Base-by-base conservation (phyloP, 30 jellyfish, hydroid and myxozoan genomes). In the Aurelia sp. region DNA sequence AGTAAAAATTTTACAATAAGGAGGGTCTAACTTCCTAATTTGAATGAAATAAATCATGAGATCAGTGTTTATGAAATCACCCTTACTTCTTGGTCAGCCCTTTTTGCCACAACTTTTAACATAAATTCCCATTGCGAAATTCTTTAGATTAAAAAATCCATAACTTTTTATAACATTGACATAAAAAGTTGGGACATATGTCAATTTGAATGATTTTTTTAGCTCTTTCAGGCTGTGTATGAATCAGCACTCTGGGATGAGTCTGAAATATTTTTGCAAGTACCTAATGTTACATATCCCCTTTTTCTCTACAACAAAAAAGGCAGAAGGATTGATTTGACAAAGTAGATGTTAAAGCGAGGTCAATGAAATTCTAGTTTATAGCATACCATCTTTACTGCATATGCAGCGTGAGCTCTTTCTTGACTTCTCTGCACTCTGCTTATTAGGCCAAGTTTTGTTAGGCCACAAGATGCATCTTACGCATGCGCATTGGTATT, bases 401-500 rank as follows among this genome's bases (percentile, higher is more conserved):
- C 21, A 1, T 27, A 27, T 18, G 55, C 55, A 44, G 15, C 55
- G 55, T 44, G 55, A 44, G 55, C 55, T 44, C 55, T 60, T 33
- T 11, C 21, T 68, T 30, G 16, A 38, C 21, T 69, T 16, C 80
- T 20, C 35, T 69, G 85, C 31, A 71, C 81, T 2, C 33, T 27
- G 33, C 2, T 38, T 44, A 80, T 38, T 44, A 80, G 90, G 90
- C 82, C 88, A 22, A 33, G 15, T 8, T 44, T 13, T 24, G 64
- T 12, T 35, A 51, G 57, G 21, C 58, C 18, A 22, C 18, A 74
- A 9, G 52, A 18, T 44, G 27, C 61, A 53, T 20, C 50, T 8
- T 62, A 67, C 93, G 93, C 93, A 84, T 84, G 93, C 93, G 93
- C 67, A 64, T 51, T 16, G 10, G 20, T 11, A 50, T 5, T 47